A percentile compares a stretch with the other conserved stretches of the same genome.
These are phyloP conservation scores for Hirtodrosophila duncani DNA, from an alignment of 2,888 invertebrate species.

Conservation along the genomic window DNA sequence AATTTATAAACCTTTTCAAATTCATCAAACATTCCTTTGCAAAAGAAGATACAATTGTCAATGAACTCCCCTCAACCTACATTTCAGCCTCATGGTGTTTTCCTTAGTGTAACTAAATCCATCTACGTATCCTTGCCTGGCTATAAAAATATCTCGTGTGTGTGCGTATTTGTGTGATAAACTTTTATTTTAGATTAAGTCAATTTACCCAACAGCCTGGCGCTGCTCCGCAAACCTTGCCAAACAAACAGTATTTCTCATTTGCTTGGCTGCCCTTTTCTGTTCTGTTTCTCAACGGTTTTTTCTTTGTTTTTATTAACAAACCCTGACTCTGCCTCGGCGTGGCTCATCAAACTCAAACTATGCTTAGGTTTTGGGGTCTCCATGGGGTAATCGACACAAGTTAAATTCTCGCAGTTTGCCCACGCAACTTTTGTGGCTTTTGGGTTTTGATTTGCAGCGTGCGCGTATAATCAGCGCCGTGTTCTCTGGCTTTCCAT, in stretches of 20 bases:
- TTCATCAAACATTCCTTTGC: no score
- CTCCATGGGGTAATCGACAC: constrained; percentile 65
- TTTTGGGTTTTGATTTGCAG: constrained; percentile 31
- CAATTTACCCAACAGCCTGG: constrained; percentile 50
- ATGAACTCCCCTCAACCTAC: no score
- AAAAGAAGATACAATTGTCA: no score
- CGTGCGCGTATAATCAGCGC: no score
- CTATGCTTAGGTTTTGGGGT: no score
- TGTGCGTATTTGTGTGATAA: constrained; percentile 40
- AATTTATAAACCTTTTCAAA: no score
- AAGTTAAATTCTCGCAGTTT: constrained; percentile 69
- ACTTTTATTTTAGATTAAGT: constrained; percentile 72
- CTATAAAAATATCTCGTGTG: constrained; percentile 45
- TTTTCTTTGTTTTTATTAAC: no score
- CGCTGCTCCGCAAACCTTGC: constrained; percentile 8
- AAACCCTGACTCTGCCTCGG: constrained; percentile 29
- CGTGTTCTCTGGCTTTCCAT: constrained; percentile 17
- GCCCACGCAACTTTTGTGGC: constrained; percentile 35
- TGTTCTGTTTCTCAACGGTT: no score
- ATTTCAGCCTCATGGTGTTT: no score
- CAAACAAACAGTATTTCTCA: constrained; percentile 56
- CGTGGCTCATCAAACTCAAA: no score
- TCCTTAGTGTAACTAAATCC: no score
- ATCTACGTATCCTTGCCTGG: no score
- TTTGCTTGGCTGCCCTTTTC: constrained; percentile 62